These are phyloP conservation scores for Ammospiza caudacuta DNA, from an alignment of 2,113 vertebrate genomes.

Conservation along the genomic window DNA sequence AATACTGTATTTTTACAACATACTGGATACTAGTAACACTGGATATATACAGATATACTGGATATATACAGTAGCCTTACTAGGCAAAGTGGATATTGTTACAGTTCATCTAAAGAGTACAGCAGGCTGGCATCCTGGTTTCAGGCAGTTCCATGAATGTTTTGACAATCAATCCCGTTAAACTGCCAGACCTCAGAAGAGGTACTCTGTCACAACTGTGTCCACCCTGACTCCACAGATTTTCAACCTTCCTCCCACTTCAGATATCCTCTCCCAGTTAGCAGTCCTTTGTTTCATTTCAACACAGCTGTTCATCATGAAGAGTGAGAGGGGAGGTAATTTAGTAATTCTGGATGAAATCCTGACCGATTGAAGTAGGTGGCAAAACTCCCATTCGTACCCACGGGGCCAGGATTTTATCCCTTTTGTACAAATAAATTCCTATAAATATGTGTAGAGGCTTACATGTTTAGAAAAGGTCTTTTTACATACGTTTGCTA, in stretches of 20 bases:
- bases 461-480: not conserved
- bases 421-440: not conserved
- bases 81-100: not conserved
- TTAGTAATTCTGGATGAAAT: slow-evolving; percentile 63
- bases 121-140: not conserved
- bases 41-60: not conserved
- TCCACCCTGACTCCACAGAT: not conserved
- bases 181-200: not conserved
- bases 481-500: not conserved
- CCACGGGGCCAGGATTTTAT: not conserved
- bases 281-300: slow-evolving; percentile 52
- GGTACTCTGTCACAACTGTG: not conserved
- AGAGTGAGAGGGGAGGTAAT: slow-evolving; percentile 51
- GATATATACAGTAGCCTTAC: not conserved
- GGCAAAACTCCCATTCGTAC: not conserved
- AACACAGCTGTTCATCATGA: slow-evolving; percentile 61
- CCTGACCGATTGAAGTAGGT: slow-evolving; percentile 32
- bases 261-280: slow-evolving; percentile 23
- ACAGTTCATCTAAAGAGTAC: not conserved
- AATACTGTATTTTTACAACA: not conserved
- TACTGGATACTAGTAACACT: not conserved
- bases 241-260: slow-evolving; percentile 22
- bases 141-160: not conserved
- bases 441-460: not conserved
- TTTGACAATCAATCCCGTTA: not conserved